Evolutionary conservation across 1,140 invertebrate genomes (phyloP), one percentile per base, ranked within the genome.

Genomic region (Schmidtea mediterranea): DNA sequence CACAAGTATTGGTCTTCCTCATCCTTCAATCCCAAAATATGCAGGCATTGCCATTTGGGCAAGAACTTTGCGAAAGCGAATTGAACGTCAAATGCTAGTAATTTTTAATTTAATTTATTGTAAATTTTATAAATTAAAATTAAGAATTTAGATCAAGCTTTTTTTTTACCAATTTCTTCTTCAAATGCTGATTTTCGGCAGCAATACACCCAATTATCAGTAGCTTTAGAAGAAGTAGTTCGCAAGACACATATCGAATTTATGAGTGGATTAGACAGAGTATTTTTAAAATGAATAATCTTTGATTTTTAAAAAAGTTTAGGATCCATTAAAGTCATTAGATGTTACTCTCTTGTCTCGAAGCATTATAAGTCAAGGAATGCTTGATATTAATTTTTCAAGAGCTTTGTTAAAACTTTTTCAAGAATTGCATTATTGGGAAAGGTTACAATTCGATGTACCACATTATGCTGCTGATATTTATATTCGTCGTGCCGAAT

Each of bases 331-430:
- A n/a, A n/a, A 68, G 71, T 37, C 65, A 82, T 10, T 74, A 80
- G 53, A 71, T 72, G 43, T 74, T 76, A 12, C 59, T 83, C 38
- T 75, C 83, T 68, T 66, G 70, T 40, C 72, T 72, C 23, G 77
- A 74, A 56, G 59, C 62, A 5, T 70, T 70, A 49, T 71, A 70
- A 52, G 70, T 66, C 40, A 32, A 32, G 74, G 75, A 1, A 63
- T 78, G 43, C 57, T 83, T 40, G 76, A 81, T 61, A 76, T 75
- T 56, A 82, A 82, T 60, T 76, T 82, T 49, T 76, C 81, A 62
- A 70, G 71, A 51, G 56, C 59, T 16, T 55, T 75, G 46, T 53
- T 73, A 55, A 71, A 70, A 54, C 63, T 76, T 43, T 76, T 74
- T 56, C 66, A 71, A 53, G 77, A 80, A 60, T 71, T 74, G 0